These are phyloP conservation scores for cat (Felis catus) DNA, from an alignment of 2,113 vertebrate species.

Conservation along the genomic window F.catus_Fca126_mat1.0 CM031419.1:82886501-82887000, in stretches of 20 bases:
- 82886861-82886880: not conserved
- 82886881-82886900: not conserved
- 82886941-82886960: not conserved
- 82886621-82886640: not conserved
- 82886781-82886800: not conserved
- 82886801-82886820: not conserved
- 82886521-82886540: not conserved
- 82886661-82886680: not conserved
- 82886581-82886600: not conserved
- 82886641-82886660: slow-evolving; percentile 6
- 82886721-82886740: not conserved
- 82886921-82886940: not conserved
- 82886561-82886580: not conserved
- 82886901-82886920: not conserved
- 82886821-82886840: not conserved
- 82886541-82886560: not conserved
- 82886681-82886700: not conserved
- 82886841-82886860: not conserved
- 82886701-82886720: not conserved
- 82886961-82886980: not conserved
- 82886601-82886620: not conserved
- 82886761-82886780: not conserved
- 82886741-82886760: not conserved
- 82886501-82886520: not conserved
- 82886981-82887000: not conserved